Evolutionary conservation across 2,888 invertebrate genomes (phyloP).

Genomic region (Caenorhabditis becei): DNA sequence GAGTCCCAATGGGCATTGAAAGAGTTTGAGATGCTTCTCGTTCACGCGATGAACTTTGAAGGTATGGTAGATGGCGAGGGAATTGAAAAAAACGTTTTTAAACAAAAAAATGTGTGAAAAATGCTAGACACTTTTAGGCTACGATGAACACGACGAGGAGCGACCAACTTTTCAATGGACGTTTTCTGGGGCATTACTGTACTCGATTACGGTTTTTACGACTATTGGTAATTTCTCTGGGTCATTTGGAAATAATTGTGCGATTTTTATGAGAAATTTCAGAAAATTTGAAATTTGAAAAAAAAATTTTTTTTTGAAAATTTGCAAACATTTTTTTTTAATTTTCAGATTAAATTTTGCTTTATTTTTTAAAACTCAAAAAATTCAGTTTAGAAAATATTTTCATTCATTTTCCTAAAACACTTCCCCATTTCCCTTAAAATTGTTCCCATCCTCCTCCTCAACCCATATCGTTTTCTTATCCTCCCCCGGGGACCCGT

Average conservation of each 20-base stretch:
- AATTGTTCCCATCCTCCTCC: not conserved
- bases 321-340: too few relatives aligned
- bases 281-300: too few relatives aligned
- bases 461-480: not conserved
- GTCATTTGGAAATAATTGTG: too few relatives aligned
- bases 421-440: not conserved
- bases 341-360: too few relatives aligned
- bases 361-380: too few relatives aligned
- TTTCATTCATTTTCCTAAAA: constrained; percentile 1
- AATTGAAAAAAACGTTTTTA: too few relatives aligned
- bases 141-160: constrained; percentile 81
- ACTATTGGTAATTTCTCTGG: constrained; percentile 82
- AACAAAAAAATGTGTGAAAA: too few relatives aligned
- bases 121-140: constrained; percentile 67
- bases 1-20: constrained; percentile 79
- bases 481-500: not conserved
- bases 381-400: too few relatives aligned
- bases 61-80: constrained; percentile 63
- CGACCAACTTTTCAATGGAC: constrained; percentile 82
- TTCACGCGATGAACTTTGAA: constrained; percentile 82
- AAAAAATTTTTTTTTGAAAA: too few relatives aligned
- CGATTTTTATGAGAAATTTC: constrained; percentile 6
- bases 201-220: constrained; percentile 83
- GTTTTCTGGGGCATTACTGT: constrained; percentile 83
- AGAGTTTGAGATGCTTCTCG: constrained; percentile 82